phyloP scores from a whole-genome alignment of 2,888 invertebrate species.

The Onchidella celtica region DNA sequence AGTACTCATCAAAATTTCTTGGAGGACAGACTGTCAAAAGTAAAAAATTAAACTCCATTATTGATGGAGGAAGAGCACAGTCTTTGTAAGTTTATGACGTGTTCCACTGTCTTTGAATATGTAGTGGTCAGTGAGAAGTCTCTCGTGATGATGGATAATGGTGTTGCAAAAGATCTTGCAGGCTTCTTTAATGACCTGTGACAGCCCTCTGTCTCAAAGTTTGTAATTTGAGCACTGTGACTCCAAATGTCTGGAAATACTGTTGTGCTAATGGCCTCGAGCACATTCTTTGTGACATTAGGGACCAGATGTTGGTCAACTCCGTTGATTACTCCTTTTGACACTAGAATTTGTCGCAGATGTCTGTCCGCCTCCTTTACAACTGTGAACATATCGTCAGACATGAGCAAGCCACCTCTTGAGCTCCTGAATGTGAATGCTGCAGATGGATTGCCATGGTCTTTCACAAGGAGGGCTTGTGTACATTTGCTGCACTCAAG shows the following conservation, averaged over 20 bases:
- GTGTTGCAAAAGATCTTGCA: background rate
- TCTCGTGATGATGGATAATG: background rate
- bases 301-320: background rate
- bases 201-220: background rate
- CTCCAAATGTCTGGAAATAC: background rate
- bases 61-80: background rate
- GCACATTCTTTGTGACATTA: background rate
- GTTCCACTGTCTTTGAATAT: background rate
- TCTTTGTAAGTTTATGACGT: background rate
- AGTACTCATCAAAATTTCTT: background rate
- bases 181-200: constrained; percentile 13
- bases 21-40: background rate
- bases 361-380: background rate
- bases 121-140: background rate
- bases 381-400: constrained; percentile 19
- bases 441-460: background rate
- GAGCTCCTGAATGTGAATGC: background rate
- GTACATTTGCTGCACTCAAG: background rate
- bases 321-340: background rate
- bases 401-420: constrained; percentile 2
- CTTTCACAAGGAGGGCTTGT: background rate
- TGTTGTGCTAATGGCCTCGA: background rate
- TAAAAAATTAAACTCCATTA: background rate
- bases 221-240: background rate
- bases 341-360: background rate